Evolutionary conservation across 2,888 invertebrate species (phyloP).

Genomic region (Polia nebulosa): DNA sequence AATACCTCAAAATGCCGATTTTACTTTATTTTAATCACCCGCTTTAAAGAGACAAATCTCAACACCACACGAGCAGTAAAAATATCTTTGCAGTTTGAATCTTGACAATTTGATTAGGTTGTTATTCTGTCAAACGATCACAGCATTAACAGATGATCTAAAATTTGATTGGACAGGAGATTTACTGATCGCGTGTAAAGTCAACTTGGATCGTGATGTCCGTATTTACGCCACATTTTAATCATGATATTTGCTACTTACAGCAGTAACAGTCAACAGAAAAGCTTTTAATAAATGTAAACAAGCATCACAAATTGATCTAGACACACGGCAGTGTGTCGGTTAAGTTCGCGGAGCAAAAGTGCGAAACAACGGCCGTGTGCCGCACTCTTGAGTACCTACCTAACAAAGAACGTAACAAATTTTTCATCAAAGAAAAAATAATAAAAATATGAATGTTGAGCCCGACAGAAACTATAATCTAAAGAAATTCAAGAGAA

Average conservation of each 20-base stretch:
- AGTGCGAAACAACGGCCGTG: too few relatives aligned
- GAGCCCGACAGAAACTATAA: too few relatives aligned
- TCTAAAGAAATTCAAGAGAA: too few relatives aligned
- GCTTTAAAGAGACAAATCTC: not conserved
- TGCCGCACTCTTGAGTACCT: too few relatives aligned
- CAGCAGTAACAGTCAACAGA: not conserved
- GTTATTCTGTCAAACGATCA: not conserved
- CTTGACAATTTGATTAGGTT: not conserved
- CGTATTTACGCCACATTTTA: not conserved
- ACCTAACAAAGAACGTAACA: too few relatives aligned
- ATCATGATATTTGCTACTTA: not conserved
- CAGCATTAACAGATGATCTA: not conserved
- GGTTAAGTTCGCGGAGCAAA: too few relatives aligned
- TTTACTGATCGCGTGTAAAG: slow-evolving; percentile 1
- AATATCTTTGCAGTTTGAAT: not conserved
- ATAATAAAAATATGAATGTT: too few relatives aligned
- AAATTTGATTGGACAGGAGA: not conserved
- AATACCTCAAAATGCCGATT: too few relatives aligned
- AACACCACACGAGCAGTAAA: not conserved
- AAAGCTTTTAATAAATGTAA: not conserved
- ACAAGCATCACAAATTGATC: too few relatives aligned
- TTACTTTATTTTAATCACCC: too few relatives aligned
- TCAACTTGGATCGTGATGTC: not conserved
- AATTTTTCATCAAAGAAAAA: too few relatives aligned
- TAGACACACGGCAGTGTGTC: too few relatives aligned